Evolutionary conservation across 2,797 vertebrate species (phyloP), one percentile per base, ranked within the genome.

Genomic region (Sebastes nivosus): DNA sequence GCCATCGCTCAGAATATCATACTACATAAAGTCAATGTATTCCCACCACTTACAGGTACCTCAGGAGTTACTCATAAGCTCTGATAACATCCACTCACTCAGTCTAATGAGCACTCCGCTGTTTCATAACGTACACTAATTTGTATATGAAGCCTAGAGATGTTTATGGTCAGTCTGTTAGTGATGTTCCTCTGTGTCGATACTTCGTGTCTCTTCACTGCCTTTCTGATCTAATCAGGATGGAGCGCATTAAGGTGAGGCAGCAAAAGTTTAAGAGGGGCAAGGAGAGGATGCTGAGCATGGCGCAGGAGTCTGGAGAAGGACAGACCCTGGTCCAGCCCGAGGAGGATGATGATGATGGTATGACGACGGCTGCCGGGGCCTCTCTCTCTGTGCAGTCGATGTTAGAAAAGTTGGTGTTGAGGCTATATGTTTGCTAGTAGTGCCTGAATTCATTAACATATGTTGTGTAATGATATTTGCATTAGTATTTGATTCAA

Each of bases 201-300:
- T 90, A 80, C 86, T 67, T 10, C 0, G 69, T 67, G 75, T 84
- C 80, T 91, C 87, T 86, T 88, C 80, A 77, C 75, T 67, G 83
- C 89, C 84, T 92, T 89, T 95, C 88, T 94, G 81, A 86, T 95
- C 87, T 87, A 91, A 89, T 89, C 94, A 99, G 98, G 96, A 99
- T 99, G 99, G 99, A 99, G 88, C 98, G 97, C 85, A 99, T 99
- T 95, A 99, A 99, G 95, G 97, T 97, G 90, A 96, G 98, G 67
- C 99, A 99, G 93, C 95, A 99, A 94, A 99, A 99, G 93, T 99
- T 99, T 93, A 99, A 99, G 95, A 97, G 97, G 93, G 98, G 98
- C 86, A 99, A 99, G 95, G 98, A 99, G 94, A 98, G 96, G 95
- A 97, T 99, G 97, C 93, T 98, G 80, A 99, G 97, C 93, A 90